Conservation (phyloP, 1,140 invertebrate species). For the Drosophila ercepeae region DNA sequence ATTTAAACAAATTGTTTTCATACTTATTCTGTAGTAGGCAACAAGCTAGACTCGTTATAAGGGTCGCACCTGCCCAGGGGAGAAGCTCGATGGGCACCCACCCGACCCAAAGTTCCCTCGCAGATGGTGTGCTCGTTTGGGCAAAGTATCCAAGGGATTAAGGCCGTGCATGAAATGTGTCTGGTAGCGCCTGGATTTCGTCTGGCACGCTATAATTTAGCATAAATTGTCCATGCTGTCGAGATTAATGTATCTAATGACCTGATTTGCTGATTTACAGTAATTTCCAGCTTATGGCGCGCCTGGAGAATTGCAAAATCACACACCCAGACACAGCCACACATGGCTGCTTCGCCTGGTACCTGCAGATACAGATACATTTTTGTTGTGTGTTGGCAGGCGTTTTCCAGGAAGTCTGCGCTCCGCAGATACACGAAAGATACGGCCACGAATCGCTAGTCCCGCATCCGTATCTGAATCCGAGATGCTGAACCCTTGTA, state of each 20-base stretch:
- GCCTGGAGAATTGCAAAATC: constrained; percentile 26
- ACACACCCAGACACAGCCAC: constrained; percentile 6
- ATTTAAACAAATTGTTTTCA: constrained; percentile 75
- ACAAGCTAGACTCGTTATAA: constrained; percentile 57
- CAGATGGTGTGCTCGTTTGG: constrained; percentile 45
- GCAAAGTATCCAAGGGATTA: constrained; percentile 65
- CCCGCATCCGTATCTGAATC: constrained; percentile 29
- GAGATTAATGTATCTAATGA: constrained; percentile 82
- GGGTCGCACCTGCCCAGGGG: constrained; percentile 68
- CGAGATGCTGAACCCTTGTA: constrained; percentile 23
- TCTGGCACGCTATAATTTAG: constrained; percentile 74
- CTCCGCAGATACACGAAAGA: constrained; percentile 64
- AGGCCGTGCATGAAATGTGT: constrained; percentile 42
- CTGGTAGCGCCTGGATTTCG: constrained; percentile 46
- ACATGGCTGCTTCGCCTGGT: constrained; percentile 20
- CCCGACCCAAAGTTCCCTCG: background rate
- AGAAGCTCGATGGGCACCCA: constrained; percentile 5
- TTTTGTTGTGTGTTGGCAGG: constrained; percentile 62
- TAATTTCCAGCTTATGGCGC: constrained; percentile 73
- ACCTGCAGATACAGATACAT: constrained; percentile 73
- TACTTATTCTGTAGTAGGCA: constrained; percentile 16
- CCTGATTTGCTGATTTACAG: constrained; percentile 82
- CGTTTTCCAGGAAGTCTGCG: constrained; percentile 70
- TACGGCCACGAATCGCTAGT: constrained; percentile 30
- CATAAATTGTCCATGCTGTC: constrained; percentile 80